A percentile compares a stretch with the other conserved stretches of the same genome.
Evolutionary conservation across 2,113 vertebrate genomes (phyloP).

Genomic region (Myocastor coypus): DNA sequence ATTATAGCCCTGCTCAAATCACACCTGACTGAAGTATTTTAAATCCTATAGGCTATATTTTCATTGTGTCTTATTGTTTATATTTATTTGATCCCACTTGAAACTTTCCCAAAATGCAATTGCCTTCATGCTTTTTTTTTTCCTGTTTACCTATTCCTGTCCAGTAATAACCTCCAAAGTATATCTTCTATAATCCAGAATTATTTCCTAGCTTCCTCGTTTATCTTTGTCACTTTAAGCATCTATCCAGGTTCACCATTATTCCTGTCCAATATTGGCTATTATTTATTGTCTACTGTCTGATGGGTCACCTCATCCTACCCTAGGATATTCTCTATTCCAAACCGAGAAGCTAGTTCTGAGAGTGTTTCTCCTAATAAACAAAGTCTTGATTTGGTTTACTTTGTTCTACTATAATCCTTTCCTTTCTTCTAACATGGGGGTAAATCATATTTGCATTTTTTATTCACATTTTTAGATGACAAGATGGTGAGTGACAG

Average conservation of each 20-base stretch:
- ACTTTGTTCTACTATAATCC: not conserved
- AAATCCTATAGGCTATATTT: not conserved
- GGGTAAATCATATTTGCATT: slow-evolving; percentile 5
- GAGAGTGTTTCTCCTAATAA: slow-evolving; percentile 5
- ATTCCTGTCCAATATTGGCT: not conserved
- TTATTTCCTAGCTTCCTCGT: slow-evolving; percentile 4
- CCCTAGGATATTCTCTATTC: not conserved
- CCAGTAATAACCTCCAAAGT: not conserved
- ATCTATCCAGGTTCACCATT: not conserved
- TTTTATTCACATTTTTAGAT: slow-evolving; percentile 68
- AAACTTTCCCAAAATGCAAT: not conserved
- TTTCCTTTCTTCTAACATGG: slow-evolving; percentile 12
- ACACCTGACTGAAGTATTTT: not conserved
- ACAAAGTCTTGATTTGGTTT: slow-evolving; percentile 39
- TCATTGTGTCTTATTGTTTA: not conserved
- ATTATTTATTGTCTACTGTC: not conserved
- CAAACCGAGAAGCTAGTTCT: slow-evolving; percentile 40
- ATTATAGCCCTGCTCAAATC: not conserved
- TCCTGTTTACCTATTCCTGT: not conserved
- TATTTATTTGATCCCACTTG: slow-evolving; percentile 7
- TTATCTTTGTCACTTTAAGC: slow-evolving; percentile 1
- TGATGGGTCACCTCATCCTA: not conserved
- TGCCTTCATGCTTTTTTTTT: not conserved
- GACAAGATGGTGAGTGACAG: slow-evolving; percentile 34
- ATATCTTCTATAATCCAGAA: not conserved